These are phyloP conservation scores for Trachelus iudaicus DNA, from an alignment of 2,888 invertebrate species.

Conservation along the genomic window DNA sequence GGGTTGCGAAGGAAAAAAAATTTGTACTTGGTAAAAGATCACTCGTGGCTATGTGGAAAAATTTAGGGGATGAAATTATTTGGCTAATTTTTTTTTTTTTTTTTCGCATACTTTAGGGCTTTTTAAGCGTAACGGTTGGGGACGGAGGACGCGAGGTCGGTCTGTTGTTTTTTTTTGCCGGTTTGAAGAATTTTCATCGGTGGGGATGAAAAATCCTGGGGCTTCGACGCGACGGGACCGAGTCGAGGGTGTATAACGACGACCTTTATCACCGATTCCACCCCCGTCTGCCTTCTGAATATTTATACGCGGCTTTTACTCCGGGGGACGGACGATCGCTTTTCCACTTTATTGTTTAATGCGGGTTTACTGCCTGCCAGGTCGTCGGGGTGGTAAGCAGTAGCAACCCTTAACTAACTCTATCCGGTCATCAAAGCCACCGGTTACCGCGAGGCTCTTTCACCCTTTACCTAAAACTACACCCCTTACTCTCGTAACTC, in stretches of 20 bases:
- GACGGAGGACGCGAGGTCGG: not conserved
- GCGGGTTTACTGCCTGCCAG: constrained; percentile 31
- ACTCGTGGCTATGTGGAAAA: not conserved
- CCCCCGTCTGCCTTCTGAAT: constrained; percentile 34
- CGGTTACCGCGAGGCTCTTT: not conserved
- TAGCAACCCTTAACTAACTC: not conserved
- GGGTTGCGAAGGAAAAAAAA: not conserved
- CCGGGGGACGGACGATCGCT: constrained; percentile 44
- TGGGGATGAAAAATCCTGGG: constrained; percentile 13
- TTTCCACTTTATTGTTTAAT: constrained; percentile 50
- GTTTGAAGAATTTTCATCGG: not conserved
- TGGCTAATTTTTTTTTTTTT: not conserved
- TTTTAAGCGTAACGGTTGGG: not conserved
- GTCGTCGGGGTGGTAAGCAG: not conserved
- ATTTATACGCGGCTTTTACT: constrained; percentile 14
- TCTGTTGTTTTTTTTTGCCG: not conserved
- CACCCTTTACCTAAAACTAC: not conserved
- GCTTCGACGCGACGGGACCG: constrained; percentile 24
- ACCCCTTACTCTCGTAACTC: not conserved
- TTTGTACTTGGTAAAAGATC: not conserved
- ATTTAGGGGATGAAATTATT: not conserved
- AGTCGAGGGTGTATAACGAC: constrained; percentile 21
- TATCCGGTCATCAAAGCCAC: not conserved
- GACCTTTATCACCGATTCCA: constrained; percentile 31
- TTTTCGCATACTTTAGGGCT: not conserved